Evolutionary conservation across 2,888 invertebrate species (phyloP), one percentile per base, ranked within the genome.

Genomic region (Andrena haemorrhoa): DNA sequence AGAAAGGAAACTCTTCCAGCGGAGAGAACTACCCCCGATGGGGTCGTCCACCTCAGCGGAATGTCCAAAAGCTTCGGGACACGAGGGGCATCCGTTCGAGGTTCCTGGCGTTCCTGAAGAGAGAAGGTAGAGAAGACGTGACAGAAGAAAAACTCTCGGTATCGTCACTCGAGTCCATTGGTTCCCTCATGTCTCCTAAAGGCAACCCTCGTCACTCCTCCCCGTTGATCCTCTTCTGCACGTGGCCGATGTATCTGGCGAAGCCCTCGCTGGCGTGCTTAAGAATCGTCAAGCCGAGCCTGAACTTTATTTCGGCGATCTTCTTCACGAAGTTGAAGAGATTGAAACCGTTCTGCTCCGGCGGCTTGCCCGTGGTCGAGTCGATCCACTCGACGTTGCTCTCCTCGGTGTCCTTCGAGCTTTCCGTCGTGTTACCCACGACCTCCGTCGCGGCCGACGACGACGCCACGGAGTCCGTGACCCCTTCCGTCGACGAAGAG

Each of bases 221-320:
- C 7, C 93, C 94, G 72, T 94, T 93, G 70, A 93, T 90, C 79
- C 91, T 91, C 83, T 93, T 94, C 83, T 96, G 96, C 83, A 96
- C 95, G 86, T 95, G 95, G 71, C 95, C 95, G 58, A 96, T 93
- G 91, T 97, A 96, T 89, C 95, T 95, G 41, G 96, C 96, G 66
- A 97, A 94, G 5, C 96, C 95, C 71, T 96, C 95, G 10, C 97
- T 96, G 2, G 97, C 96, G 76, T 95, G 96, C 89, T 96, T 96
- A 20, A 97, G 92, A 81, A 97, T 94, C 76, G 96, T 96, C 72
- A 97, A 92, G 0, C 97, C 97, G 63, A 97, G 92, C 88, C 95
- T 95, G 41, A 97, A 94, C 92, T 97, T 97, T 72, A 96, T 95
- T 90, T 96, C 96, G 2, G 97, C 95, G 53, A 97, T 93, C 86